These are phyloP conservation scores for Nomia melanderi DNA, from an alignment of 1,140 invertebrate species.

Conservation along the genomic window DNA sequence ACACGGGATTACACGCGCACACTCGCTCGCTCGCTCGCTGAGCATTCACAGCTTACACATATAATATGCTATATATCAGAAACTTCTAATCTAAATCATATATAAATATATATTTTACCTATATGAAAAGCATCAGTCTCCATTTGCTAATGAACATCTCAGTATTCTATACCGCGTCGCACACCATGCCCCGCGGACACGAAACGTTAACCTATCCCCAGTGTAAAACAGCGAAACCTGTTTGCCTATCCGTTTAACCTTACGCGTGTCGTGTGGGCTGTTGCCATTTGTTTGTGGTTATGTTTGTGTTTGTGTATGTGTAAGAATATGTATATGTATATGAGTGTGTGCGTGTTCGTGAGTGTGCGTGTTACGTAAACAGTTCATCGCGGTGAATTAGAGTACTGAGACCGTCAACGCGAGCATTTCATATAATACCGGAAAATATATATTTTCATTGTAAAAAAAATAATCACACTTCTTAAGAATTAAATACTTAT, in stretches of 20 bases:
- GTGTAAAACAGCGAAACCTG: background rate
- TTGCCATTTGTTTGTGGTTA: too few species aligned
- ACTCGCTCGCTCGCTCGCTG: conserved; percentile 8
- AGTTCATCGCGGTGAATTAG: conserved; percentile 39
- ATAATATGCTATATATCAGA: conserved; percentile 69
- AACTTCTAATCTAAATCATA: conserved; percentile 77
- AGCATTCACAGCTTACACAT: conserved; percentile 70
- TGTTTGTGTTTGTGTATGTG: too few species aligned
- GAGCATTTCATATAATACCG: conserved; percentile 80
- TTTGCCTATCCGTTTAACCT: too few species aligned
- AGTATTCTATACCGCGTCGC: conserved; percentile 55
- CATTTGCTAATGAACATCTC: conserved; percentile 69
- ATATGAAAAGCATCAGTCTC: conserved; percentile 81
- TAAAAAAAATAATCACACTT: conserved; percentile 80
- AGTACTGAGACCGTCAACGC: conserved; percentile 67
- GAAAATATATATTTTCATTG: conserved; percentile 80
- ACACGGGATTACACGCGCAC: conserved; percentile 25
- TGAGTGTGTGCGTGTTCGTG: too few species aligned
- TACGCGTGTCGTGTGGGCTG: too few species aligned
- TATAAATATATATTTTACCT: conserved; percentile 81
- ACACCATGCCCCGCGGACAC: conserved; percentile 35
- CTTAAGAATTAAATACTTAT: conserved; percentile 80
- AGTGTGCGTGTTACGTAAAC: background rate
- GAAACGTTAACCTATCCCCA: conserved; percentile 26
- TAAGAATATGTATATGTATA: too few species aligned